These are phyloP conservation scores for Plectropomus leopardus DNA, from an alignment of 2,113 vertebrate species.

Conservation along the genomic window DNA sequence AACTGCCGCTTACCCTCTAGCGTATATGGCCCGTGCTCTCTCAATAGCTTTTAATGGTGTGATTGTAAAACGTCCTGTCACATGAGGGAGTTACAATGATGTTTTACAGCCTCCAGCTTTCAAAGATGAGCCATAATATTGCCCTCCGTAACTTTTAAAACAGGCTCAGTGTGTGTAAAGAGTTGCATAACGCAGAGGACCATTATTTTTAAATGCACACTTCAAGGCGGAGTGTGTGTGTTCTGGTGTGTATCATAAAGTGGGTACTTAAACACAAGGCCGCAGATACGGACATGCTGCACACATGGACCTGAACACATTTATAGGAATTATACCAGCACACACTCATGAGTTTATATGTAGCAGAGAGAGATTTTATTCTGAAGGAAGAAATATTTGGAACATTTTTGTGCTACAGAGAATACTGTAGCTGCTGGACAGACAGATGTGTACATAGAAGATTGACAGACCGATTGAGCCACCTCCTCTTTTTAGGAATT, in stretches of 20 bases:
- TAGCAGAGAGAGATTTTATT: neutral
- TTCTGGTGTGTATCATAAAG: constrained; percentile 67
- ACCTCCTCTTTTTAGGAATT: constrained; percentile 1
- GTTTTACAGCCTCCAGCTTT: constrained; percentile 77
- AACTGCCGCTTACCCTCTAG: constrained; percentile 10
- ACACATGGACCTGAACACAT: neutral
- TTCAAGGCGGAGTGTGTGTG: constrained; percentile 47
- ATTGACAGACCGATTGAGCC: neutral
- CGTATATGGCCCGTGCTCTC: constrained; percentile 40
- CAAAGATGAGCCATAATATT: constrained; percentile 74
- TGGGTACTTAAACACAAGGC: constrained; percentile 63
- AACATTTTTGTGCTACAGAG: neutral
- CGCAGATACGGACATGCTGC: neutral
- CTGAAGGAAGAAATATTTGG: neutral
- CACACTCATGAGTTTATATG: neutral
- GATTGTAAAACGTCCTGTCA: constrained; percentile 77
- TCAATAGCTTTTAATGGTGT: constrained; percentile 58
- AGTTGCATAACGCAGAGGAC: constrained; percentile 67
- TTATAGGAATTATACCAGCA: neutral
- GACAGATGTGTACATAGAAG: neutral
- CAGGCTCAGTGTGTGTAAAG: constrained; percentile 59
- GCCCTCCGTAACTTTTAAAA: constrained; percentile 74
- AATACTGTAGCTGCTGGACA: neutral
- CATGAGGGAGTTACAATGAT: constrained; percentile 70
- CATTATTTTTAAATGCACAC: constrained; percentile 70